Percentiles rank a stretch among this genome's conserved stretches.
These are phyloP conservation scores for Pogonophryne albipinna DNA, from an alignment of 2,797 vertebrate genomes.

Conservation along the genomic window DNA sequence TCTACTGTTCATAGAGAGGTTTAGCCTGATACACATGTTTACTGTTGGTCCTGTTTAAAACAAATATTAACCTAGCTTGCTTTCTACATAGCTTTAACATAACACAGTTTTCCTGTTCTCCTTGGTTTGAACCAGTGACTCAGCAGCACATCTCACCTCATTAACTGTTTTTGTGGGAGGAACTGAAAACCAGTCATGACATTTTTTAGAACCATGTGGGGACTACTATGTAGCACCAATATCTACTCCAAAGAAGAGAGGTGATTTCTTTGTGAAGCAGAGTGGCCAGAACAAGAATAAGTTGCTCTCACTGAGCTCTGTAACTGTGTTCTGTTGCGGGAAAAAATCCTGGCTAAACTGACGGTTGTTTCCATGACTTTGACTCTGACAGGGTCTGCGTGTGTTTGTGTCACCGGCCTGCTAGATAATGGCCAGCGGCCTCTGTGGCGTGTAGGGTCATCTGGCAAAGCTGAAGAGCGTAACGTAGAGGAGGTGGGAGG, in stretches of 20 bases:
- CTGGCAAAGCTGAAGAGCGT: conserved; percentile 43
- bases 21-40: not conserved
- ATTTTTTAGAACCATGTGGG: conserved; percentile 6
- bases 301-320: conserved; percentile 11
- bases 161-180: conserved; percentile 12
- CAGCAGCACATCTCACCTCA: conserved; percentile 34
- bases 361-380: conserved; percentile 34
- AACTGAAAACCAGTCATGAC: conserved; percentile 11
- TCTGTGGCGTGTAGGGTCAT: conserved; percentile 48
- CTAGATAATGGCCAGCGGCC: conserved; percentile 39
- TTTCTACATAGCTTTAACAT: not conserved
- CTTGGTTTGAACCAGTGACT: conserved; percentile 17
- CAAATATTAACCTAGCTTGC: not conserved
- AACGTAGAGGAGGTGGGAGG: conserved; percentile 57
- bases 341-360: conserved; percentile 27
- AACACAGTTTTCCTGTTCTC: not conserved
- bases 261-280: conserved; percentile 15
- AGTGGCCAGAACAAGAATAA: conserved; percentile 5
- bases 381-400: conserved; percentile 33
- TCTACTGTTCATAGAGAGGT: not conserved
- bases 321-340: not conserved
- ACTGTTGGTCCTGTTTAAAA: not conserved
- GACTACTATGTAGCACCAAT: not conserved
- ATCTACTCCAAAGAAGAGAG: conserved; percentile 18
- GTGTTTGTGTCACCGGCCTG: conserved; percentile 17